Conservation (phyloP, 2,888 invertebrate species). For the Lithodes maja region DNA sequence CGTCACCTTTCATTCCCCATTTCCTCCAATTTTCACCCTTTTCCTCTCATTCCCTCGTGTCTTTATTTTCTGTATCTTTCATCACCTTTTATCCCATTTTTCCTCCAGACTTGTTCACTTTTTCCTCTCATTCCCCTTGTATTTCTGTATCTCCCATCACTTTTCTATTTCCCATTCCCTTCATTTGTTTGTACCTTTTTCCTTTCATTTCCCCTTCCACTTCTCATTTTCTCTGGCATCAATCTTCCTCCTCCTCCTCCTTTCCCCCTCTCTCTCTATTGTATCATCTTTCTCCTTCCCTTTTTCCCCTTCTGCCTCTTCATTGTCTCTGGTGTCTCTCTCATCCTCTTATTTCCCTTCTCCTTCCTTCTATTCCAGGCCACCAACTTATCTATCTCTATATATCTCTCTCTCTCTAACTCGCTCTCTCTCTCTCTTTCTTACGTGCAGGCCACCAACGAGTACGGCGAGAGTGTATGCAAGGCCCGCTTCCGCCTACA, state of each 20-base stretch:
- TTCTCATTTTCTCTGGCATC: not conserved
- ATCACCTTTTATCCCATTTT: too few species aligned
- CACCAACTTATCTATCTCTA: constrained; percentile 20
- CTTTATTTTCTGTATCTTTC: too few species aligned
- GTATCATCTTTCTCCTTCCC: not conserved
- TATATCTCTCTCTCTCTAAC: not conserved
- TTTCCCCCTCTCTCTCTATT: not conserved
- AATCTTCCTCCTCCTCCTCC: not conserved
- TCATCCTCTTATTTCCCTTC: not conserved
- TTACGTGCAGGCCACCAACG: constrained; percentile 48
- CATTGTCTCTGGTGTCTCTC: not conserved
- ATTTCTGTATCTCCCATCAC: not conserved
- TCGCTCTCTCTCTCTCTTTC: not conserved
- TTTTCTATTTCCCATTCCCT: not conserved
- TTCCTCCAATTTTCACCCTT: too few species aligned
- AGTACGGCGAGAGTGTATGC: constrained; percentile 63
- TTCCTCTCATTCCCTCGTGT: too few species aligned
- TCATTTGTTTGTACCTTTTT: not conserved
- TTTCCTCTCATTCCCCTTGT: not conserved
- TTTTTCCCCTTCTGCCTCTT: not conserved
- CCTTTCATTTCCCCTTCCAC: not conserved
- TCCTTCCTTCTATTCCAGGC: constrained; percentile 14
- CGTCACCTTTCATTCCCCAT: too few species aligned
- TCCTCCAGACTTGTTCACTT: too few species aligned
- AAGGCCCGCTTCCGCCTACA: constrained; percentile 66